phyloP scores from a whole-genome alignment of 2,113 vertebrate genomes.

The Morone chrysops region DNA sequence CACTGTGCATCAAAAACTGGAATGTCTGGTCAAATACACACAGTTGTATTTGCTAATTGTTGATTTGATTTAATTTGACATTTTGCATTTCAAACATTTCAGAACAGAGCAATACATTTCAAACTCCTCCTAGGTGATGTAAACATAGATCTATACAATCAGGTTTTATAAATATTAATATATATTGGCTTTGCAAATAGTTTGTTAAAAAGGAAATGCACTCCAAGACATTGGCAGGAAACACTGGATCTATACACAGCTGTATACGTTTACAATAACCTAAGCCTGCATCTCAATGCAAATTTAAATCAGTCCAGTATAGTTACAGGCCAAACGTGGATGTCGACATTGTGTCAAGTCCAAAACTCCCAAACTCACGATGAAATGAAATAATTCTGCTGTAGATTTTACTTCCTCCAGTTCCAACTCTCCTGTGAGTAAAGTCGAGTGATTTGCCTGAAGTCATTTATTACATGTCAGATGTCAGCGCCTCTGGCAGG shows the following conservation, averaged over 20 bases:
- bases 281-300: not conserved
- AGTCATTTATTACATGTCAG: conserved; percentile 47
- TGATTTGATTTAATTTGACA: not conserved
- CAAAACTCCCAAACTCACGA: not conserved
- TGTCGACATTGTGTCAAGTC: not conserved
- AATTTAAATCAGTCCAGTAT: not conserved
- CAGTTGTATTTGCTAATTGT: not conserved
- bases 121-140: too few relatives aligned
- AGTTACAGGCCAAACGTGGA: not conserved
- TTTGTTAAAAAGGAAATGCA: too few relatives aligned
- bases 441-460: not conserved
- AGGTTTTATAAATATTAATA: not conserved
- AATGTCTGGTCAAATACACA: not conserved
- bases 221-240: too few relatives aligned
- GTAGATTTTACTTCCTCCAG: not conserved
- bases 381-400: not conserved
- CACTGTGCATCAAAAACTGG: not conserved
- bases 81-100: not conserved
- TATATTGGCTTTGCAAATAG: not conserved
- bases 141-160: too few relatives aligned
- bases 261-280: not conserved
- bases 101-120: too few relatives aligned
- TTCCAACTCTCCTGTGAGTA: conserved; percentile 8
- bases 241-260: not conserved
- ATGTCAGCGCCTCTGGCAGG: conserved; percentile 51